Percentiles rank a stretch among this genome's conserved stretches.
phyloP scores from a whole-genome alignment of 2,113 vertebrate species.

The Gobio gobio region DNA sequence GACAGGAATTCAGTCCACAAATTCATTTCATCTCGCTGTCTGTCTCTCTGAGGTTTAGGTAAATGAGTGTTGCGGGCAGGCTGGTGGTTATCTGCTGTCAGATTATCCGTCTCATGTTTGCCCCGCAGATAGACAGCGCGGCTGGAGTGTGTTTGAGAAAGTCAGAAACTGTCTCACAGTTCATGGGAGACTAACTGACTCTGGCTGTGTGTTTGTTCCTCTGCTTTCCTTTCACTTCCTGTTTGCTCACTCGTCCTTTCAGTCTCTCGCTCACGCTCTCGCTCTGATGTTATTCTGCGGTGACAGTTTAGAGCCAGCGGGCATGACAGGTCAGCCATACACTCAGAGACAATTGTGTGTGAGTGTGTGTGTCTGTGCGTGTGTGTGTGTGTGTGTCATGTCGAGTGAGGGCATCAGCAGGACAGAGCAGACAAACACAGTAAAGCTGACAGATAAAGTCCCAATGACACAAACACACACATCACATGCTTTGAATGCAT shows the following conservation, averaged over 20 bases:
- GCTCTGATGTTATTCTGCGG: conserved; percentile 39
- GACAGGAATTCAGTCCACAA: not conserved
- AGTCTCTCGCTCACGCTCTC: not conserved
- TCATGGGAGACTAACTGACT: conserved; percentile 36
- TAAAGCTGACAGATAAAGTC: conserved; percentile 22
- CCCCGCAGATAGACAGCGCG: conserved; percentile 12
- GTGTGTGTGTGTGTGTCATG: conserved; percentile 30
- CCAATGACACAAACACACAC: not conserved
- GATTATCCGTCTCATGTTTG: conserved; percentile 30
- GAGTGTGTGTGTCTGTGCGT: conserved; percentile 2
- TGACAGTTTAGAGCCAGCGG: conserved; percentile 37
- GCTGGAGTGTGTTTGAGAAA: conserved; percentile 29
- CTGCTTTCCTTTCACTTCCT: conserved; percentile 31
- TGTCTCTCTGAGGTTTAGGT: conserved; percentile 10
- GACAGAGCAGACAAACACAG: conserved; percentile 27
- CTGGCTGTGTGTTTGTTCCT: conserved; percentile 29
- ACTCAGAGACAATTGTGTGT: not conserved
- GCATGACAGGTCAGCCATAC: conserved; percentile 41
- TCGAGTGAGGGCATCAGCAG: conserved; percentile 23
- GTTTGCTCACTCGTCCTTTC: conserved; percentile 25
- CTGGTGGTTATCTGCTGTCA: conserved; percentile 24
- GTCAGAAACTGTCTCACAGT: conserved; percentile 27
- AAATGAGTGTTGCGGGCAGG: conserved; percentile 14
- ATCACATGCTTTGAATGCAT: conserved; percentile 4
- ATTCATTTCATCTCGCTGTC: not conserved